Evolutionary conservation across 2,888 invertebrate species (phyloP), one percentile per base, ranked within the genome.

Genomic region (Metopia argyrocephala): DNA sequence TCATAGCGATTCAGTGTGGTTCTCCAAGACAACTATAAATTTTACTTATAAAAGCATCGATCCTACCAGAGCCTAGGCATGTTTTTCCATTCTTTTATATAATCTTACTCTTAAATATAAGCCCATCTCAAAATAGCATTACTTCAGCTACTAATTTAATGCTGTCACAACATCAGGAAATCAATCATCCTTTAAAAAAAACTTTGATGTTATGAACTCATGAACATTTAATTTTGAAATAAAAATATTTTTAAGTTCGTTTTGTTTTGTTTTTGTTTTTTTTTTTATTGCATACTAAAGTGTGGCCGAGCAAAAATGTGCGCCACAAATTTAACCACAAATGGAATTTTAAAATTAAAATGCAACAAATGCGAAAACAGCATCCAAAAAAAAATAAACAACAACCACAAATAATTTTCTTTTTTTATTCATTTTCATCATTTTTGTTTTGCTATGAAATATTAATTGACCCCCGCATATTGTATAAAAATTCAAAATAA

Each of bases 401-500:
- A 62, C 28, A 64, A 62, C 76, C 64, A 23, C 79, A 80, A 71
- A 71, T 66, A 56, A 66, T 57, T 46, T 46, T n/a, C n/a, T n/a
- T 75, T 64, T 69, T 61, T 45, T 59, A 75, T 64, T 27, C 64
- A 75, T 71, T 73, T 69, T 57, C 50, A 69, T 59, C 28, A 50
- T 61, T 62, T 71, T 38, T 78, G 48, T 65, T 54, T 65, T 68
- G 76, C 74, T 82, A 76, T 83, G 75, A 84, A 84, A 83, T 83
- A 80, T 84, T 83, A 84, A 84, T 84, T 84, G 82, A 82, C 79
- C 81, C 70, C 78, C 50, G 71, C 38, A 38, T 64, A 54, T 73
- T 78, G 71, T 76, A 73, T 79, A 79, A 78, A 84, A 82, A 84
- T 83, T 78, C 82, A 82, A 82, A 78, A 84, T 84, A 84, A 84